Evolutionary conservation across 2,113 vertebrate genomes (phyloP), one percentile per base, ranked within the genome.

Genomic region (Centropristis striata): DNA sequence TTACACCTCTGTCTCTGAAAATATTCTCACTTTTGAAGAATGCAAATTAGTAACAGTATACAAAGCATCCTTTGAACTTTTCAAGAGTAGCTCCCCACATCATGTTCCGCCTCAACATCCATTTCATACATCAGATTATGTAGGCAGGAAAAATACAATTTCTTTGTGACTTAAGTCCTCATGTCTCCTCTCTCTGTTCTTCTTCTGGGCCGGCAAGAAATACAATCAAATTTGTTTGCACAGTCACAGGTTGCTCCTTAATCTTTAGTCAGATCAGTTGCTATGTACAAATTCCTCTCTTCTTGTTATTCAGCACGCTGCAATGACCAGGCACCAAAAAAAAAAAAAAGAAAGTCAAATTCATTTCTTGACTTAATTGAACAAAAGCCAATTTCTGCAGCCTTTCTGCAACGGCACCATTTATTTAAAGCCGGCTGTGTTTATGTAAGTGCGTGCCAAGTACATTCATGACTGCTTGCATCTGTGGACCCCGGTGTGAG

Each of bases 351-450:
- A 57, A 80, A 49, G n/a, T 20, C 54, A 68, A 59, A 20, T 65
- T 28, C 18, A 63, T 60, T 51, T 36, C 25, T 80, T 63, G 21
- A 59, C 42, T 47, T 39, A 27, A 64, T 61, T 12, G 21, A 57
- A 70, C 50, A 46, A 78, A 63, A 66, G 16, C 15, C 16, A 12
- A 16, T 67, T 46, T 60, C 20, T 50, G 51, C 69, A 63, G 37
- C 12, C 36, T 21, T 61, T 51, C 49, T 39, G 27, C 60, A 57
- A 28, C 27, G 44, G 50, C 54, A 28, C 64, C 69, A 64, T 44
- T 55, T 64, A 80, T 77, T 65, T 68, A 54, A 81, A 55, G 9
- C 60, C 28, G 25, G 47, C 68, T 71, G 70, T 71, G 54, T 76
- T 80, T 59, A 15, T 47, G 23, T 73, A 15, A 57, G 28, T 64